Evolutionary conservation across 2,113 vertebrate genomes (phyloP).

Genomic region (Siphamia tubifer): DNA sequence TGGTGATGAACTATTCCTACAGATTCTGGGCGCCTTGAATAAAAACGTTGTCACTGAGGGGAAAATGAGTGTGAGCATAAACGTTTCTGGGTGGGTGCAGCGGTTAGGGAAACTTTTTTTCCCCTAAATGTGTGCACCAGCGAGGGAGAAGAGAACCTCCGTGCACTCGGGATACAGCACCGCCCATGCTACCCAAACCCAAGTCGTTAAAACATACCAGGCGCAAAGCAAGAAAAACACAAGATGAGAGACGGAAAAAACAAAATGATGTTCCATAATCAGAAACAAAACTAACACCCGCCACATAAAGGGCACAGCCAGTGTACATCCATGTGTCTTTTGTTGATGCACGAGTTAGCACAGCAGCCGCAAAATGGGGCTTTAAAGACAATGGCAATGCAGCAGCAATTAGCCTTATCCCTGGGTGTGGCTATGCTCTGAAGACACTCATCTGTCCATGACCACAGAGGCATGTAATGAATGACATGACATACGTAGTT

Average conservation of each 20-base stretch:
- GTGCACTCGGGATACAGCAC: constrained; percentile 33
- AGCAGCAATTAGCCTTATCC: constrained; percentile 67
- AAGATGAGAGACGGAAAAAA: constrained; percentile 47
- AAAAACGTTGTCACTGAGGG: constrained; percentile 17
- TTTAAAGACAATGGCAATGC: constrained; percentile 70
- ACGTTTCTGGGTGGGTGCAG: constrained; percentile 50
- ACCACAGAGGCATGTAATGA: constrained; percentile 63
- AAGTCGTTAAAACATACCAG: constrained; percentile 42
- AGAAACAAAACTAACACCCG: constrained; percentile 62
- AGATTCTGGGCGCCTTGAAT: constrained; percentile 15
- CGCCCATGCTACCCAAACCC: constrained; percentile 47
- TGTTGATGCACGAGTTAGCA: constrained; percentile 61
- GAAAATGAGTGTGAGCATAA: constrained; percentile 30
- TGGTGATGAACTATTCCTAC: background rate
- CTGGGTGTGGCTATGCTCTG: constrained; percentile 56
- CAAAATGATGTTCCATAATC: constrained; percentile 71
- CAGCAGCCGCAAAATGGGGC: constrained; percentile 59
- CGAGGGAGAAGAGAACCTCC: constrained; percentile 36
- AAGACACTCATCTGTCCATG: constrained; percentile 43
- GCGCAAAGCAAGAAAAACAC: constrained; percentile 38
- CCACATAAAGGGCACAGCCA: constrained; percentile 70
- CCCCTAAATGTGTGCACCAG: constrained; percentile 53
- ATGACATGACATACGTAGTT: constrained; percentile 67
- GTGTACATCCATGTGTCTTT: constrained; percentile 59
- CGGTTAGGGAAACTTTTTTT: constrained; percentile 24